Conservation (phyloP, 2,888 invertebrate species). For the Bimastos eiseni region DNA sequence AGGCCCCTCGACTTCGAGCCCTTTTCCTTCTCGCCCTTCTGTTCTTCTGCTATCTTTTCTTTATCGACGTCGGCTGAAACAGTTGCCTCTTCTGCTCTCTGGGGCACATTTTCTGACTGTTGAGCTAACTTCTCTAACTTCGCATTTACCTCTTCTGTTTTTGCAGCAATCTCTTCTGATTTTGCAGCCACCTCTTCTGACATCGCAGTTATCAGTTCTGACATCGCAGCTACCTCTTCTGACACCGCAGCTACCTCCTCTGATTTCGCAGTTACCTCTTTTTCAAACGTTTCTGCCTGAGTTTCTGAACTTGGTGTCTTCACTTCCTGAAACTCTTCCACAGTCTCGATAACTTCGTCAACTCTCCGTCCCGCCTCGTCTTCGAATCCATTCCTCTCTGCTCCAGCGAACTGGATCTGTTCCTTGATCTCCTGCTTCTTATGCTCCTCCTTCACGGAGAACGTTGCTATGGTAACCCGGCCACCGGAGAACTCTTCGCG, state of each 20-base stretch:
- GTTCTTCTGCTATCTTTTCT: neutral
- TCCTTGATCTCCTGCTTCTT: neutral
- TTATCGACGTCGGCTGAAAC: neutral
- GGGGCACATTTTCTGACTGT: neutral
- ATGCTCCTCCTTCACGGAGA: constrained; percentile 29
- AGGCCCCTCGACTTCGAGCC: neutral
- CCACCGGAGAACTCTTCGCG: constrained; percentile 24
- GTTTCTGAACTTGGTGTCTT: neutral
- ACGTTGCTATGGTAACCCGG: constrained; percentile 13
- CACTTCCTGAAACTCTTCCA: neutral
- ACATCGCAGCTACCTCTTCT: neutral
- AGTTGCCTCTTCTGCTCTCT: neutral
- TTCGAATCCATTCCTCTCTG: neutral
- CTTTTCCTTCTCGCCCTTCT: neutral
- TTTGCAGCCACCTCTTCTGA: neutral
- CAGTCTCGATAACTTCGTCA: neutral
- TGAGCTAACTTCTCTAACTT: neutral
- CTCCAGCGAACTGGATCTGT: neutral
- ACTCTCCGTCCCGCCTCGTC: neutral
- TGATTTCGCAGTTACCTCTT: neutral
- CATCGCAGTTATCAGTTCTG: neutral
- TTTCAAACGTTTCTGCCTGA: neutral
- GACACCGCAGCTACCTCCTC: neutral
- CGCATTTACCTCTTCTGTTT: neutral
- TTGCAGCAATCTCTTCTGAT: neutral